Conservation (phyloP, 2,888 invertebrate genomes). For the Mesoligia furuncula region DNA sequence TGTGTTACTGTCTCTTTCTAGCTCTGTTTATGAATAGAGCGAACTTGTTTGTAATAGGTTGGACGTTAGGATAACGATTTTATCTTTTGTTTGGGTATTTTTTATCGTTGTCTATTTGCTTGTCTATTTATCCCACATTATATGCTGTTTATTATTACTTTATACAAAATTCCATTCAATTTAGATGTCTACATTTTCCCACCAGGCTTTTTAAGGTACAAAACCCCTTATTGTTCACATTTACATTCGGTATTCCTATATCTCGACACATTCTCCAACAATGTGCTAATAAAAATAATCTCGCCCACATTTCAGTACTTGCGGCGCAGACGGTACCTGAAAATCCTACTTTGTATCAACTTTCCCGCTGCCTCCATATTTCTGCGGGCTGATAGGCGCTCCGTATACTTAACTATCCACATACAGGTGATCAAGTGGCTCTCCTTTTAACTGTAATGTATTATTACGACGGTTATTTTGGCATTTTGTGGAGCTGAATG, state of each 20-base stretch:
- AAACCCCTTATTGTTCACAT: not conserved
- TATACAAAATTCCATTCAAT: not conserved
- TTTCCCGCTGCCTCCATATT: slow-evolving; percentile 87
- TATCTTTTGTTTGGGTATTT: slow-evolving; percentile 29
- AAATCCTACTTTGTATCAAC: slow-evolving; percentile 88
- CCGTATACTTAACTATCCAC: slow-evolving; percentile 79
- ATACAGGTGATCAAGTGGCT: slow-evolving; percentile 75
- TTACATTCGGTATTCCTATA: not conserved
- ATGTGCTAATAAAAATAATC: slow-evolving; percentile 24
- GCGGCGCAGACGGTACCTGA: slow-evolving; percentile 82
- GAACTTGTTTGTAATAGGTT: slow-evolving; percentile 42
- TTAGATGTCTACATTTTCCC: not conserved
- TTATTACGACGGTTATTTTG: slow-evolving; percentile 37
- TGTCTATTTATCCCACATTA: not conserved
- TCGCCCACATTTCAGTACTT: slow-evolving; percentile 54
- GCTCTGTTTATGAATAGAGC: slow-evolving; percentile 46
- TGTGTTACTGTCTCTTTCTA: slow-evolving; percentile 55
- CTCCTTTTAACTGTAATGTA: slow-evolving; percentile 57
- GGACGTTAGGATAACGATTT: slow-evolving; percentile 44
- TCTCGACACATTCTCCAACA: not conserved
- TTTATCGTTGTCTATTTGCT: not conserved
- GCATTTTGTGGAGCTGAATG: slow-evolving; percentile 7
- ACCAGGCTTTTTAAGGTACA: not conserved
- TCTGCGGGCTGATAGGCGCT: slow-evolving; percentile 82
- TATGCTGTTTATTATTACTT: not conserved